Percentiles rank a stretch among this genome's conserved stretches.
Conservation (phyloP, 2,113 vertebrate genomes). For the Pardalotus punctatus region DNA sequence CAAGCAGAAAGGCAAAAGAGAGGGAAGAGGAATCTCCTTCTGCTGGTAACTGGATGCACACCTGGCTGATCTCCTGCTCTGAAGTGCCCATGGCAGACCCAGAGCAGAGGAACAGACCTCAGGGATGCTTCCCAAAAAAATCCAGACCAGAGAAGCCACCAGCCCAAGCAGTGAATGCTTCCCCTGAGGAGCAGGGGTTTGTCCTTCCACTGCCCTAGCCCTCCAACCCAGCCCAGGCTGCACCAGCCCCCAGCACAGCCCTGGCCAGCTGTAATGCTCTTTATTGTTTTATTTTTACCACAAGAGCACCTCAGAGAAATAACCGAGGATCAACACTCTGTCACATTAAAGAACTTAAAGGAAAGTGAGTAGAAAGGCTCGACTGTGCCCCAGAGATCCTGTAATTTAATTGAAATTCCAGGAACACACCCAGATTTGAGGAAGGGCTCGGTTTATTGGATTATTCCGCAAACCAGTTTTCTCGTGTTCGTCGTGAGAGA, state of each 20-base stretch:
- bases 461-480: not conserved
- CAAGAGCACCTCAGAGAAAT: slow-evolving; percentile 35
- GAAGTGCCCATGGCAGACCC: not conserved
- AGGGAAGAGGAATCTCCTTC: not conserved
- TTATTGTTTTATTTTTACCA: slow-evolving; percentile 26
- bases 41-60: accelerated
- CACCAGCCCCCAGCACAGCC: not conserved
- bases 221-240: not conserved
- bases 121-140: not conserved
- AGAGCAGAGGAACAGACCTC: not conserved
- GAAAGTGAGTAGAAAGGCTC: not conserved
- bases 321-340: slow-evolving; percentile 24
- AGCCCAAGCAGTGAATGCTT: not conserved
- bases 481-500: not conserved
- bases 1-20: not conserved
- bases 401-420: slow-evolving; percentile 28
- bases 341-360: not conserved
- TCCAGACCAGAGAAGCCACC: not conserved
- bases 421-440: not conserved
- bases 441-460: not conserved
- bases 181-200: not conserved
- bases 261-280: not conserved
- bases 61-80: not conserved
- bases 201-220: not conserved
- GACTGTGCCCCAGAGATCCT: not conserved